phyloP scores from a whole-genome alignment of 2,888 invertebrate species.

The Oscheius sp. region DNA sequence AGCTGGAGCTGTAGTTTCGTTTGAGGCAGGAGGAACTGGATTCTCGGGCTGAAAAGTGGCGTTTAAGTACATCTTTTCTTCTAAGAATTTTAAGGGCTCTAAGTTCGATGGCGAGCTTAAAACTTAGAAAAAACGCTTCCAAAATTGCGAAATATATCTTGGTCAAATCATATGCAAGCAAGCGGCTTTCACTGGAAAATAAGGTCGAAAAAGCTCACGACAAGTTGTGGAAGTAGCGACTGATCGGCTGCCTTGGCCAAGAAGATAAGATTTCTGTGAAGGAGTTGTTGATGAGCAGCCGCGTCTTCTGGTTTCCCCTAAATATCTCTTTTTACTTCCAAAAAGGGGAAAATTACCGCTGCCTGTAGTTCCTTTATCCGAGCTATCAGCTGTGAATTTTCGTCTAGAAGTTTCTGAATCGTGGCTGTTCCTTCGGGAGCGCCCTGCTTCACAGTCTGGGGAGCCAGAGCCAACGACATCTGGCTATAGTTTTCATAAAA shows the following conservation, averaged over 20 bases:
- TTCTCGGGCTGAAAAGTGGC: slow-evolving; percentile 17
- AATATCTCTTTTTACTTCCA: not conserved
- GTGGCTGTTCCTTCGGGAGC: slow-evolving; percentile 52
- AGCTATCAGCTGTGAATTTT: slow-evolving; percentile 95
- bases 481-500: slow-evolving; percentile 4
- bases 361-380: slow-evolving; percentile 95
- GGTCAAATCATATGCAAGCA: no score
- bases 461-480: slow-evolving; percentile 55
- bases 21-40: not conserved
- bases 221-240: slow-evolving; percentile 49
- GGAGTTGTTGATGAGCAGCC: slow-evolving; percentile 84
- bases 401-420: slow-evolving; percentile 83
- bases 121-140: no score
- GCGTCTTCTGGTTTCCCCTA: slow-evolving; percentile 57
- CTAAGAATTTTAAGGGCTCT: no score
- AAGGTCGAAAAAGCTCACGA: not conserved
- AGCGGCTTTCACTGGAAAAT: no score
- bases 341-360: slow-evolving; percentile 40
- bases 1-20: not conserved
- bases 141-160: no score
- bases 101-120: no score
- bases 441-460: not conserved
- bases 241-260: slow-evolving; percentile 92
- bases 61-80: not conserved
- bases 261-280: slow-evolving; percentile 95